Conservation (phyloP, 2,888 invertebrate genomes). For the Phyllotreta cruciferae region DNA sequence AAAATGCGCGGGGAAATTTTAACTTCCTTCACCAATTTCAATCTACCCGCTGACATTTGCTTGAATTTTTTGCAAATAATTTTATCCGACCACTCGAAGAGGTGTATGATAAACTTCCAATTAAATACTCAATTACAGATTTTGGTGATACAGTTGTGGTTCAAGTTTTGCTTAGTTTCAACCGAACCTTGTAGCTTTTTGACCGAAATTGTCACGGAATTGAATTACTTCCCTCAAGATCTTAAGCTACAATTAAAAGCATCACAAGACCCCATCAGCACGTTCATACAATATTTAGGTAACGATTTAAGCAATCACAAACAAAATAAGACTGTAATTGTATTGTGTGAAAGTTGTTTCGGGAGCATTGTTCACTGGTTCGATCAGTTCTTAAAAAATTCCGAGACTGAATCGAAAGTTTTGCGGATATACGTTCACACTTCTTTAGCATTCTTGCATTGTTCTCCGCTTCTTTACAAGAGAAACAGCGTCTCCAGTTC, state of each 20-base stretch:
- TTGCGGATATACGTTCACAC: conserved; percentile 53
- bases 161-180: conserved; percentile 52
- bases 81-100: conserved; percentile 47
- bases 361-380: conserved; percentile 51
- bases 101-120: conserved; percentile 43
- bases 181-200: conserved; percentile 45
- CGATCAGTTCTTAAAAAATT: conserved; percentile 45
- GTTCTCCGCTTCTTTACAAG: conserved; percentile 53
- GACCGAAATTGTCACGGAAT: conserved; percentile 49
- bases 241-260: conserved; percentile 41
- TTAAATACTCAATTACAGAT: conserved; percentile 48
- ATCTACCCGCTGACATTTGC: conserved; percentile 47
- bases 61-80: conserved; percentile 48
- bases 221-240: conserved; percentile 46
- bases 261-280: conserved; percentile 49
- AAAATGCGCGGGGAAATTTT: conserved; percentile 46
- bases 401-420: conserved; percentile 50
- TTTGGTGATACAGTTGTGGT: conserved; percentile 53
- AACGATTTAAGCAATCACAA: conserved; percentile 40
- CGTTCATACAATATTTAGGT: conserved; percentile 51
- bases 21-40: conserved; percentile 48
- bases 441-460: conserved; percentile 51
- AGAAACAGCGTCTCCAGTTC: conserved; percentile 58
- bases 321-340: conserved; percentile 40
- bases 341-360: conserved; percentile 53